Evolutionary conservation across 2,888 invertebrate genomes (phyloP), one percentile per base, ranked within the genome.

Genomic region (Galeruca laticollis): DNA sequence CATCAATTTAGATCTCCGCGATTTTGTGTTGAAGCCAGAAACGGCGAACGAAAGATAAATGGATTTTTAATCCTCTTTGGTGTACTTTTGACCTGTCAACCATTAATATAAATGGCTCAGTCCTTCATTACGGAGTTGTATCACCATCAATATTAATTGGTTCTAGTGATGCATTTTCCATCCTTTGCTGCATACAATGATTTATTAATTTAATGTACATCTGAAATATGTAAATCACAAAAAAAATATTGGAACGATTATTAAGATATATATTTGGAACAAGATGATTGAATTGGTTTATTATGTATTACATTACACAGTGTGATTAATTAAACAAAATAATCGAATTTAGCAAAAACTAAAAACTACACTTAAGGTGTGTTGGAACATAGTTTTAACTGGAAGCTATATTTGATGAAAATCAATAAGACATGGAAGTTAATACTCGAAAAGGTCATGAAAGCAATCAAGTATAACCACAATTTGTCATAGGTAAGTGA

Each of bases 41-140:
- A 47, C 2, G 18, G 10, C 47, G 9, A 18, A 47, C 15, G 18
- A 31, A 54, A 54, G 54, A 31, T 54, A 54, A 54, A 54, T 54
- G 26, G 13, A 31, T 31, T 31, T 54, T 54, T 31, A 54, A 54
- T 54, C 54, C 54, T 13, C 31, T 54, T 54, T n/a, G n/a, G 54
- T 31, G 47, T 47, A 9, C 47, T 47, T 47, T 54, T 31, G n/a
- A 54, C n/a, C 13, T 54, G 26, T 31, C 54, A 26, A 31, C 54
- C n/a, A 26, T 31, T 31, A 51, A 54, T 54, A 31, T 26, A 31
- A 54, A 54, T 54, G 31, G 31, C 8, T 2, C 31, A 54, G 2
- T 54, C 31, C 54, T 54, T 31, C 15, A 54, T 54, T 47, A 47
- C 18, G 18, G 10, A 47, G 15, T 47, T 10, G 47, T 15, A 47